Evolutionary conservation across 2,888 invertebrate species (phyloP).

Genomic region (Phania funesta): DNA sequence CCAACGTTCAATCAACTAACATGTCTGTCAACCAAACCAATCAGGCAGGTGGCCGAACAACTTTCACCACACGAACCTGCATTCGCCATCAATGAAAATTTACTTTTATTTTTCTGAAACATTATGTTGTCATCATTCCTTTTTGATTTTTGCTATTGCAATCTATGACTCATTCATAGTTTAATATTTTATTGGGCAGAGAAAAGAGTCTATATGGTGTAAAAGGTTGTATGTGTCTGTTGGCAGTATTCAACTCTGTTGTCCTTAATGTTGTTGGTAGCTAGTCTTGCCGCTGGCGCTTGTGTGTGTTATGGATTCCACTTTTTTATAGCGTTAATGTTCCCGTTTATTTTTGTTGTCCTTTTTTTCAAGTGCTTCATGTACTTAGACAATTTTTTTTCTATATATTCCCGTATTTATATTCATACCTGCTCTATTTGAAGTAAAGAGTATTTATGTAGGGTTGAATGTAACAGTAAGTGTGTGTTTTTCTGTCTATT

Average conservation of each 20-base stretch:
- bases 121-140: constrained; percentile 45
- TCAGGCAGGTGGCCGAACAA: not conserved
- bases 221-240: not conserved
- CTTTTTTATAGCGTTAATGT: constrained; percentile 49
- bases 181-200: constrained; percentile 22
- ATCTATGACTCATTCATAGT: constrained; percentile 63
- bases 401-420: not conserved
- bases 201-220: not conserved
- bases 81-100: constrained; percentile 43
- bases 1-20: constrained; percentile 5
- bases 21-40: constrained; percentile 14
- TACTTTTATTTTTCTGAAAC: not conserved
- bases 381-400: constrained; percentile 45
- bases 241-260: constrained; percentile 2
- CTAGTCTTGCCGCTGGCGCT: constrained; percentile 7
- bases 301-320: constrained; percentile 34
- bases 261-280: constrained; percentile 4
- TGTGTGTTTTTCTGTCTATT: not conserved
- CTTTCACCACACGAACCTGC: not conserved
- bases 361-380: constrained; percentile 54
- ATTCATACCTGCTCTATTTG: constrained; percentile 34
- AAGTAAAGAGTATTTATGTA: not conserved
- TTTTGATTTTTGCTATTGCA: constrained; percentile 61
- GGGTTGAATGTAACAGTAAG: not conserved
- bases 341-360: constrained; percentile 40